Evolutionary conservation across 2,797 vertebrate genomes (phyloP).

Genomic region (Vipera ursinii): DNA sequence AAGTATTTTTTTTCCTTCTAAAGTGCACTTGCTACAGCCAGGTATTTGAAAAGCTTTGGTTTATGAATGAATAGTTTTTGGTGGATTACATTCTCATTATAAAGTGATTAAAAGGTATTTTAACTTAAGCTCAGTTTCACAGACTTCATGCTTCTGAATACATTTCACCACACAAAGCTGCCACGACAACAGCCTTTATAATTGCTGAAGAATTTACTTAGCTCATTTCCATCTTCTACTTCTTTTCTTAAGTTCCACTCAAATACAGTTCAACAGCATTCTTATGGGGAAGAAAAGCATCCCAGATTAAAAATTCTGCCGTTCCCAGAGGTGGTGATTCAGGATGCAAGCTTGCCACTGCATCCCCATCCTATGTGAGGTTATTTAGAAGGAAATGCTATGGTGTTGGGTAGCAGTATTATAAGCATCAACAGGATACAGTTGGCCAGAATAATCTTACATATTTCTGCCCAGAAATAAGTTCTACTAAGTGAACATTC

Average conservation of each 20-base stretch:
- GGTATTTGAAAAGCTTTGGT: conserved; percentile 40
- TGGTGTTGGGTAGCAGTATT: too few species aligned
- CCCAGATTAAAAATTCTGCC: neutral
- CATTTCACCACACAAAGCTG: conserved; percentile 53
- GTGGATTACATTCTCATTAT: conserved; percentile 65
- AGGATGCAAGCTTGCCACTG: neutral
- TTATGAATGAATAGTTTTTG: conserved; percentile 55
- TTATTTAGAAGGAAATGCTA: neutral
- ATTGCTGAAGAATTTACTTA: conserved; percentile 27
- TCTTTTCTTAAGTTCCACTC: neutral
- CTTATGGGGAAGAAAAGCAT: conserved; percentile 12
- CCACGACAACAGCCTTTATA: conserved; percentile 43
- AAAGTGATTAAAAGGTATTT: conserved; percentile 55
- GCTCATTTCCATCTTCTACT: neutral
- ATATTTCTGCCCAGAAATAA: neutral
- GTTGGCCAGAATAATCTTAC: neutral
- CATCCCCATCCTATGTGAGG: neutral
- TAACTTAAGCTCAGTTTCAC: conserved; percentile 52
- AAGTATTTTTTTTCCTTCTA: conserved; percentile 54
- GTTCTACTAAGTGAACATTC: neutral
- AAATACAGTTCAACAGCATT: neutral
- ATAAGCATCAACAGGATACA: neutral
- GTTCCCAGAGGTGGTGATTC: neutral
- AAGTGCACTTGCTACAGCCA: conserved; percentile 50
- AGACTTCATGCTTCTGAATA: conserved; percentile 59